phyloP scores from a whole-genome alignment of 1,140 invertebrate species.

The Leptinotarsa lineolata region DNA sequence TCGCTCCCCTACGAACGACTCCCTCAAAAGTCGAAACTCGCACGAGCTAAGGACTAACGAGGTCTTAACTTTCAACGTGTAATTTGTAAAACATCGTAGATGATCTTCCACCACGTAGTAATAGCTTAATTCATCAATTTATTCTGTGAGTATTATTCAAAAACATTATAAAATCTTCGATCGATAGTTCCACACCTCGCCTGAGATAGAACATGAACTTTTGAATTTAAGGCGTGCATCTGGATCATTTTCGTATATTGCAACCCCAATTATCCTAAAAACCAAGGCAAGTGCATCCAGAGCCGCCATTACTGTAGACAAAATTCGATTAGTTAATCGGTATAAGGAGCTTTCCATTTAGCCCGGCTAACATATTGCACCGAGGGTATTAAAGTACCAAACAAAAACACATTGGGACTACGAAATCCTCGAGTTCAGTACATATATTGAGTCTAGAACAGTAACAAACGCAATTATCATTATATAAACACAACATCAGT shows the following conservation, averaged over 20 bases:
- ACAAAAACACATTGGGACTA: constrained; percentile 25
- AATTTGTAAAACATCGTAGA: too few species aligned
- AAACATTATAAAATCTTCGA: too few species aligned
- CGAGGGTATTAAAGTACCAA: constrained; percentile 3
- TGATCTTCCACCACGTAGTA: too few species aligned
- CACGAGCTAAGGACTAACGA: too few species aligned
- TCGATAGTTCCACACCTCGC: too few species aligned
- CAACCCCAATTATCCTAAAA: not conserved
- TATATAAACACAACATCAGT: constrained; percentile 27
- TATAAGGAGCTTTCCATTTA: not conserved
- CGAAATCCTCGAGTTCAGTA: constrained; percentile 11
- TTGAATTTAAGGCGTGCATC: not conserved
- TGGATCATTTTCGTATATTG: not conserved
- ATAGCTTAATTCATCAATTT: too few species aligned
- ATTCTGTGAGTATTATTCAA: too few species aligned
- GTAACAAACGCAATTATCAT: constrained; percentile 21
- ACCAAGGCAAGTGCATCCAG: not conserved
- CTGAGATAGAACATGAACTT: not conserved
- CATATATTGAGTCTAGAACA: constrained; percentile 24
- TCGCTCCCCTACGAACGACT: too few species aligned
- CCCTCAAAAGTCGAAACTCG: too few species aligned
- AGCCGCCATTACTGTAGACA: not conserved
- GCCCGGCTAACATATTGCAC: constrained; percentile 10
- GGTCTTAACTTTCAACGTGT: too few species aligned
- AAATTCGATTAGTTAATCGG: constrained; percentile 7